phyloP scores from a whole-genome alignment of 2,113 vertebrate genomes.

The Alligator sinensis region DNA sequence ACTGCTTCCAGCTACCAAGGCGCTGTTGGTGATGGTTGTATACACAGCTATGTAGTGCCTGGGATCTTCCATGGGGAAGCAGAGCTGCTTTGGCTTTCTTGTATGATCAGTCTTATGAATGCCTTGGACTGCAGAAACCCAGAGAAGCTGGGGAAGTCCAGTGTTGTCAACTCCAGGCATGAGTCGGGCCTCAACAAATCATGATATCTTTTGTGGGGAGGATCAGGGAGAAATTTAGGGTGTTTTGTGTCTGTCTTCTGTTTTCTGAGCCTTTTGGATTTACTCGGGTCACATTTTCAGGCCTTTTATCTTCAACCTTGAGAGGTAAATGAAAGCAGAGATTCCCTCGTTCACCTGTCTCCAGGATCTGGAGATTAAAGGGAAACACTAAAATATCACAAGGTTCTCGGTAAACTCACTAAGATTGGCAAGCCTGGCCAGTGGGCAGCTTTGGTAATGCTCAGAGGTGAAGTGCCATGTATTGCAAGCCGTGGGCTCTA shows the following conservation, averaged over 20 bases:
- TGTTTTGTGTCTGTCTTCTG: background rate
- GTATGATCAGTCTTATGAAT: background rate
- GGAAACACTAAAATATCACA: background rate
- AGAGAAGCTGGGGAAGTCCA: background rate
- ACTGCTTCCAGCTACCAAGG: background rate
- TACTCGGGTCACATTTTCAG: background rate
- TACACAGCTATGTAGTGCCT: background rate
- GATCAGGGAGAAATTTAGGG: background rate
- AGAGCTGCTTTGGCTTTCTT: constrained; percentile 33
- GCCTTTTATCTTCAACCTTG: background rate
- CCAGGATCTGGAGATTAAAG: background rate
- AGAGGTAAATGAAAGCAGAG: background rate
- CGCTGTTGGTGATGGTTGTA: background rate
- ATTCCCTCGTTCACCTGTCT: rapidly evolving
- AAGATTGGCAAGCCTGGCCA: background rate
- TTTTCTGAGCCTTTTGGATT: background rate
- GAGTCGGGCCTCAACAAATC: background rate
- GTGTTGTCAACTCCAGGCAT: rapidly evolving
- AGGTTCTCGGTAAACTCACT: background rate
- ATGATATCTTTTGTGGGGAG: background rate
- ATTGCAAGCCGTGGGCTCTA: background rate
- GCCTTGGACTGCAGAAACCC: background rate
- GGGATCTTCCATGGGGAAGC: constrained; percentile 6
- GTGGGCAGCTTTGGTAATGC: background rate
- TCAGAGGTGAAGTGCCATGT: background rate